Percentiles rank a stretch among this genome's conserved stretches.
Conservation (phyloP, 2,888 invertebrate genomes). For the Agrotis exclamationis region DNA sequence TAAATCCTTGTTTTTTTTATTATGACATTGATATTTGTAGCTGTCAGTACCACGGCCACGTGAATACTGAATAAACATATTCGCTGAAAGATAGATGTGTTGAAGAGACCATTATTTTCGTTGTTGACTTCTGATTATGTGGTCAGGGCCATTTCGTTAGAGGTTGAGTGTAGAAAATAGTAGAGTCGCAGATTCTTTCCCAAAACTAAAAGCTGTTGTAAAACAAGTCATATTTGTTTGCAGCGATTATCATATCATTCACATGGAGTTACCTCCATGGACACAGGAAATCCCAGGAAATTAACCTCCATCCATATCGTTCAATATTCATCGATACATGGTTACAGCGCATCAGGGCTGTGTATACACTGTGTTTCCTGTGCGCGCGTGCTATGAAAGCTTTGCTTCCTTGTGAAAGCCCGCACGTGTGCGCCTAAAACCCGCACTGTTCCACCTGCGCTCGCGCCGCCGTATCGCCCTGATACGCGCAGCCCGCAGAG, state of each 20-base stretch:
- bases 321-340: constrained; percentile 65
- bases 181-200: neutral
- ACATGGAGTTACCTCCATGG: constrained; percentile 6
- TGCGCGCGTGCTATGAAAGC: constrained; percentile 72
- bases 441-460: constrained; percentile 82
- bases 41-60: neutral
- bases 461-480: constrained; percentile 73
- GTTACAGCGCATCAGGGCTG: constrained; percentile 69
- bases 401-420: constrained; percentile 84
- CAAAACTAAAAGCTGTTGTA: neutral
- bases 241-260: constrained; percentile 16
- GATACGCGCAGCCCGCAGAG: constrained; percentile 77
- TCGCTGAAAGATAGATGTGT: neutral
- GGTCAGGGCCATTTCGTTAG: neutral
- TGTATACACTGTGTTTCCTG: constrained; percentile 74
- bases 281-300: constrained; percentile 51
- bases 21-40: neutral
- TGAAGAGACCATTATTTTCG: neutral
- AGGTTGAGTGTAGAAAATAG: constrained; percentile 1
- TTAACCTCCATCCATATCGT: constrained; percentile 48
- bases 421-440: constrained; percentile 83
- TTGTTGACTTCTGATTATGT: too few species aligned
- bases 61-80: neutral
- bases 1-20: neutral
- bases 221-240: constrained; percentile 1